Conservation (phyloP, 1,140 invertebrate species). For the Macrosteles quadrilineatus region DNA sequence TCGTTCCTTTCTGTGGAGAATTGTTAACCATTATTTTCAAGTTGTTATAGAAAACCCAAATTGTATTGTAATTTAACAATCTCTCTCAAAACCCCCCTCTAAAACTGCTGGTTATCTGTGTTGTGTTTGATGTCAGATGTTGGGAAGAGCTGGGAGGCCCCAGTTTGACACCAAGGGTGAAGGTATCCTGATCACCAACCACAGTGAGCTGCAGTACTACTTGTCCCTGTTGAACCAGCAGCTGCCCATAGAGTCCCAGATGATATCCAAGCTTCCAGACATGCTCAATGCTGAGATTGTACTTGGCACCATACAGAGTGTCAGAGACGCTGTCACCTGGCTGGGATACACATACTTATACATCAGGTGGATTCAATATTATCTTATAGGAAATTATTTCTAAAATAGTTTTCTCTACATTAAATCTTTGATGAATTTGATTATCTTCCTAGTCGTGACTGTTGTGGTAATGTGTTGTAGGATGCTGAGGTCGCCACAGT, state of each 20-base stretch:
- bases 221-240: constrained; percentile 97
- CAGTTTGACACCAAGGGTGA: constrained; percentile 99
- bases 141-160: constrained; percentile 95
- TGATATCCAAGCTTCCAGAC: constrained; percentile 86
- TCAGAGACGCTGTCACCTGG: constrained; percentile 95
- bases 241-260: constrained; percentile 84
- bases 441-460: neutral
- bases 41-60: no score
- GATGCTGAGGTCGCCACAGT: constrained; percentile 79
- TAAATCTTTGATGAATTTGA: no score
- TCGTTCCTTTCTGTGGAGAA: no score
- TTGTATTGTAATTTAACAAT: no score
- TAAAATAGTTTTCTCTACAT: no score
- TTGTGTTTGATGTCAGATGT: constrained; percentile 69
- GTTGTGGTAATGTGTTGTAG: constrained; percentile 45
- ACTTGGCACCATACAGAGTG: constrained; percentile 92
- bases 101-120: no score
- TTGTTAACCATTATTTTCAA: no score
- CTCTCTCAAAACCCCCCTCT: no score
- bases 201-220: constrained; percentile 98
- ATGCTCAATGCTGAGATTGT: constrained; percentile 99
- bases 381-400: neutral
- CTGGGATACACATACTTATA: constrained; percentile 97
- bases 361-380: constrained; percentile 62
- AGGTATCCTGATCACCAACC: constrained; percentile 98